phyloP scores from a whole-genome alignment of 2,113 vertebrate species.

The Meriones unguiculatus region DNA sequence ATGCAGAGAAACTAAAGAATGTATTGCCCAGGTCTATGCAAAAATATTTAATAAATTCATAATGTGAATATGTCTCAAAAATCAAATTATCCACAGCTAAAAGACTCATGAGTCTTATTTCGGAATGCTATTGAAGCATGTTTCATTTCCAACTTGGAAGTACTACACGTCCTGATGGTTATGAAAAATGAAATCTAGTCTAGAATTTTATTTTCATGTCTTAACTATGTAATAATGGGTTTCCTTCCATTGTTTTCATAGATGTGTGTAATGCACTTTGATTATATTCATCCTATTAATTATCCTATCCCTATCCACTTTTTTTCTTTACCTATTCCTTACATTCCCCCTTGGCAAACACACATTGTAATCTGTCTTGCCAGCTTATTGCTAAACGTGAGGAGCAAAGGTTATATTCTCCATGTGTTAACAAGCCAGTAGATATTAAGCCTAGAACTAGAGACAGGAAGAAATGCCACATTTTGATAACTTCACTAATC shows the following conservation, averaged over 20 bases:
- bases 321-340: neutral
- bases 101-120: neutral
- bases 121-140: neutral
- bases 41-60: constrained; percentile 34
- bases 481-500: neutral
- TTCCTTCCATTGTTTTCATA: neutral
- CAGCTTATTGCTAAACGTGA: neutral
- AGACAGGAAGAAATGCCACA: neutral
- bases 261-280: neutral
- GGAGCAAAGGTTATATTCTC: neutral
- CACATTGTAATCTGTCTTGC: neutral
- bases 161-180: neutral
- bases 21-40: neutral
- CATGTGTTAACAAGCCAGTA: neutral
- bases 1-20: neutral
- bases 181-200: neutral
- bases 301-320: neutral
- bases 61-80: neutral
- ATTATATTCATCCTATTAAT: neutral
- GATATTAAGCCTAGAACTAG: neutral
- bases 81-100: neutral
- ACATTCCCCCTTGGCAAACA: too few relatives aligned
- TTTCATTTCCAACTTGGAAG: neutral
- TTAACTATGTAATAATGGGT: neutral
- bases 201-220: neutral